A percentile compares a stretch with the other conserved stretches of the same genome.
phyloP scores from a whole-genome alignment of 2,797 vertebrate genomes.

The Neosilurus hyrtlii region DNA sequence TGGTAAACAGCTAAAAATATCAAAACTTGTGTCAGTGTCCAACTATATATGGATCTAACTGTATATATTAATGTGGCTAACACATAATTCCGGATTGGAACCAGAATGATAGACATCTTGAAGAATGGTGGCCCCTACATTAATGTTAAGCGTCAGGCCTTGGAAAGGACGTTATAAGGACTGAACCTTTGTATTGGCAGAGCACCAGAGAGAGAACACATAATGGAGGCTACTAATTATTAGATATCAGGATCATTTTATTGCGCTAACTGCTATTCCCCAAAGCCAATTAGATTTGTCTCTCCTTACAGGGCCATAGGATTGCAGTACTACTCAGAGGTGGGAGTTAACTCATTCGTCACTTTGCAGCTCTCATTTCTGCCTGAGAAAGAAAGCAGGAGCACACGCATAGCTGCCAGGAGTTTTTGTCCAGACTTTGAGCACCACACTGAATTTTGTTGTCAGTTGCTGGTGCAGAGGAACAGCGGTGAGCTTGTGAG shows the following conservation, averaged over 20 bases:
- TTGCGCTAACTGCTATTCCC: background rate
- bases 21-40: too few species aligned
- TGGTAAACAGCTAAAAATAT: too few species aligned
- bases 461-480: constrained; percentile 75
- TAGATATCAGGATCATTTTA: background rate
- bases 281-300: background rate
- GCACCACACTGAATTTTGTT: constrained; percentile 79
- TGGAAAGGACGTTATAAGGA: too few species aligned
- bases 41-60: too few species aligned
- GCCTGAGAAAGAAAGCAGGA: constrained; percentile 70
- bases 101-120: too few species aligned
- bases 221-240: background rate
- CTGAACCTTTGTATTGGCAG: too few species aligned
- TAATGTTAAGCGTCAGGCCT: too few species aligned
- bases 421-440: constrained; percentile 89
- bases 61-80: too few species aligned
- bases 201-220: too few species aligned
- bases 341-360: constrained; percentile 84
- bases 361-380: constrained; percentile 82
- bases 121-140: too few species aligned
- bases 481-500: constrained; percentile 80
- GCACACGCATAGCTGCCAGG: constrained; percentile 72
- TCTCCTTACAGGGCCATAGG: constrained; percentile 72
- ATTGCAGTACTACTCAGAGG: constrained; percentile 71
- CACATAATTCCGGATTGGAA: too few species aligned